Evolutionary conservation across 2,113 vertebrate species (phyloP).

Genomic region (Calypte anna): DNA sequence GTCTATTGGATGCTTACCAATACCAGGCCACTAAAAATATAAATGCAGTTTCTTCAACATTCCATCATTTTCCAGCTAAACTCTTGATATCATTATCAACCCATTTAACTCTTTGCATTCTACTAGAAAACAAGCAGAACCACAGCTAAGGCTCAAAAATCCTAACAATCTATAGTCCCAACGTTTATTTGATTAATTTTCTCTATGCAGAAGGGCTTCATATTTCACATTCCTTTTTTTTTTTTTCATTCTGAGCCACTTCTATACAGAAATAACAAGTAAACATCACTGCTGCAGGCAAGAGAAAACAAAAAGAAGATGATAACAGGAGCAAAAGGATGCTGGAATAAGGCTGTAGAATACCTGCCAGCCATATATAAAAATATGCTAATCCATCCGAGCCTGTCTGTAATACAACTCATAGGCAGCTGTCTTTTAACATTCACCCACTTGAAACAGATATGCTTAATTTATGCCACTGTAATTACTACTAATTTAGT

Average conservation of each 20-base stretch:
- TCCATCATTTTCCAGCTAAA: neutral
- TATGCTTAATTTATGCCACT: slow-evolving; percentile 25
- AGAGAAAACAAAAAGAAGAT: neutral
- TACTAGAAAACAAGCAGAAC: neutral
- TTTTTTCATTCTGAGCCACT: neutral
- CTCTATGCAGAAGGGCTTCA: neutral
- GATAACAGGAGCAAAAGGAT: neutral
- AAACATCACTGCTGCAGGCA: neutral
- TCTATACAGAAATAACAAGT: neutral
- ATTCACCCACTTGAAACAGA: slow-evolving; percentile 6
- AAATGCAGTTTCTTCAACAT: neutral
- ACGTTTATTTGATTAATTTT: neutral
- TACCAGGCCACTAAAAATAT: neutral
- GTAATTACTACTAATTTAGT: slow-evolving; percentile 3
- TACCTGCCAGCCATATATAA: neutral
- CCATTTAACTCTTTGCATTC: neutral
- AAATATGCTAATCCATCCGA: neutral
- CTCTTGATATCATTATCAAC: neutral
- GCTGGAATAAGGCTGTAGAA: neutral
- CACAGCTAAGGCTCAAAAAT: neutral
- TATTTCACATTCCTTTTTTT: neutral
- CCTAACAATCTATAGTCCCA: neutral
- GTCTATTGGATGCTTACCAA: neutral
- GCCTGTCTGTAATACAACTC: neutral
- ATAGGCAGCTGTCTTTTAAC: neutral